Base-by-base conservation (phyloP, 1,140 invertebrate species). In the Drosophila elegans region DNA sequence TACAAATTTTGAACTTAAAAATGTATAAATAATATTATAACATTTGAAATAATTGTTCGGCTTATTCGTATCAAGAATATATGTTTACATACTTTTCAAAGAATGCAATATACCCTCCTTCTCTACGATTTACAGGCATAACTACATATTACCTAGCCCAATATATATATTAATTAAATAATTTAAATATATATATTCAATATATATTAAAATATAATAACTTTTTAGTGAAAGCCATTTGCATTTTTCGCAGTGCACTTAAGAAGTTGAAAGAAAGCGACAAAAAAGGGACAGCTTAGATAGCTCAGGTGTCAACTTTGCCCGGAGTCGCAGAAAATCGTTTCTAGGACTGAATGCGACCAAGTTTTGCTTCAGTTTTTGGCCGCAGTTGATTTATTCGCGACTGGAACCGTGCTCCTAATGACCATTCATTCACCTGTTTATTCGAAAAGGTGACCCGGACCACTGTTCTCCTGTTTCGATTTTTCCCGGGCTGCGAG, bases 301-400 rank as follows among this genome's bases (percentile, higher is more conserved):
- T 44, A 52, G 41, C 56, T 62, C 68, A 73, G 72, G 57, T 74
- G 72, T 74, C 68, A 74, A 63, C 72, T 72, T 74, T 74, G 41
- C 38, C 55, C 51, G 38, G 34, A 42, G 60, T 52, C 45, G 13
- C 36, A 16, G 46, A 62, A 74, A 52, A 75, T 51, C 52, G 52
- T 48, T 51, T 74, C 63, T 55, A 74, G 42, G 61, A 53, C 39
- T 36, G 46, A 46, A 41, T 45, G 25, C 12, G 13, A 53, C 9
- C 27, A 48, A 71, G 48, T 71, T 71, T 46, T 34, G 41, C 42
- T 36, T 64, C 21, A 32, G 62, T 44, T 66, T 41, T 32, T 49
- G 32, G 59, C 34, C 60, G 63, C 32, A 49, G 27, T 64, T 66
- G 67, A 72, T 72, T 72, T 71, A 72, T 57, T 72, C 52, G 66